Evolutionary conservation across 2,888 invertebrate genomes (phyloP), one percentile per base, ranked within the genome.

Genomic region (Aethes cnicana): DNA sequence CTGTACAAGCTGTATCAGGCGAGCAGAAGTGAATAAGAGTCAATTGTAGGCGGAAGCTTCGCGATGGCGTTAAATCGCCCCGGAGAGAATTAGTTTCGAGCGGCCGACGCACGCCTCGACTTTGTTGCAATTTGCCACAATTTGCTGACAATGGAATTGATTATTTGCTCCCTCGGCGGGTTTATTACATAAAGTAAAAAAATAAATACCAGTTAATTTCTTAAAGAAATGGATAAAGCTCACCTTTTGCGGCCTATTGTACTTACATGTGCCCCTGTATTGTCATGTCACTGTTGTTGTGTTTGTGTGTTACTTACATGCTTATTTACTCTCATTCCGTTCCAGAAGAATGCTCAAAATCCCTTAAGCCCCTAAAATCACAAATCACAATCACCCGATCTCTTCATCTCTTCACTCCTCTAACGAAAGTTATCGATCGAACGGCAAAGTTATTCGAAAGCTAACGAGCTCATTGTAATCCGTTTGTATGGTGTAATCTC

Each of bases 61-160:
- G 62, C 75, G 75, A 75, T 72, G 58, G 71, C 64, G 71, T 69
- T 69, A 73, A 79, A 77, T 77, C 71, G 75, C 69, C 64, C 63
- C 66, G 57, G 25, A 64, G 72, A 68, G 73, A 75, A 77, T 77
- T 75, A 76, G 70, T 70, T 57, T 54, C 67, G 66, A 68, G 62
- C 66, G 62, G 63, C 63, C 64, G 63, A 55, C 69, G 68, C 62
- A 64, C 69, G 76, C 76, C n/a, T n/a, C n/a, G n/a, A n/a, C n/a
- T 81, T 77, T 73, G 74, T 74, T 76, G 78, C 80, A 78, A 82
- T 81, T 81, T 77, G 72, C 58, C 64, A 57, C 70, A 72, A 76
- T 78, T 76, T 73, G 63, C 67, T 58, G 56, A 58, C 64, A 66
- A 69, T 65, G 64, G n/a, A 66, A 61, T 63, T 56, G 56, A 60